Evolutionary conservation across 2,113 vertebrate genomes (phyloP).

Genomic region (Prolemur simus): DNA sequence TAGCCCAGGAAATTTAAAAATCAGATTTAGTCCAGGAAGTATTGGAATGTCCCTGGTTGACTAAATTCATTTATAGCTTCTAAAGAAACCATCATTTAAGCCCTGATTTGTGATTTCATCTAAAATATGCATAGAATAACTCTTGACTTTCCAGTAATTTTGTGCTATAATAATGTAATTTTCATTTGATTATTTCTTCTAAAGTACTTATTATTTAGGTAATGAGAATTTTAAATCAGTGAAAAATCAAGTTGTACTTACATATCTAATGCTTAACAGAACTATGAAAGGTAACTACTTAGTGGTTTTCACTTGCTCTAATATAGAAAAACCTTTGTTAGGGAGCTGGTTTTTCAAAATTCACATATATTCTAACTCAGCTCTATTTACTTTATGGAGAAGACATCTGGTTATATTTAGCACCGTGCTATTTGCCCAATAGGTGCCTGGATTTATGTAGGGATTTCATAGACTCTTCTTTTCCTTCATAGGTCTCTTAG

Average conservation of each 20-base stretch:
- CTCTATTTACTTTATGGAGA: neutral
- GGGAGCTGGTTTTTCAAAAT: slow-evolving; percentile 1
- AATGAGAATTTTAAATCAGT: slow-evolving; percentile 10
- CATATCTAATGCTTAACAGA: neutral
- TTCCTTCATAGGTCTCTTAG: neutral
- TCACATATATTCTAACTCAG: slow-evolving; percentile 2
- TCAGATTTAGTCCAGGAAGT: neutral
- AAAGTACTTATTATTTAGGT: neutral
- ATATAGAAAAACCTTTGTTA: neutral
- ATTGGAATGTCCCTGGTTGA: neutral
- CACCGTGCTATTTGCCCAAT: neutral
- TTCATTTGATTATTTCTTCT: slow-evolving; percentile 33
- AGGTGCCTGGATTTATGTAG: neutral
- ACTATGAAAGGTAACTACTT: neutral
- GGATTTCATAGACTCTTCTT: neutral
- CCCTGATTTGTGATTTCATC: neutral
- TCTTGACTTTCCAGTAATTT: neutral
- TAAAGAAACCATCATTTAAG: neutral
- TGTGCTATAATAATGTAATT: neutral
- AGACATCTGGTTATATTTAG: neutral
- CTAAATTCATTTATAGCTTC: neutral
- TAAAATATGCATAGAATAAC: neutral
- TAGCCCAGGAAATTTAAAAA: neutral
- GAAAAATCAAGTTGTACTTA: slow-evolving; percentile 27
- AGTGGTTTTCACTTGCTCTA: neutral